phyloP scores from a whole-genome alignment of 2,888 invertebrate species.

The Thumatha senex region DNA sequence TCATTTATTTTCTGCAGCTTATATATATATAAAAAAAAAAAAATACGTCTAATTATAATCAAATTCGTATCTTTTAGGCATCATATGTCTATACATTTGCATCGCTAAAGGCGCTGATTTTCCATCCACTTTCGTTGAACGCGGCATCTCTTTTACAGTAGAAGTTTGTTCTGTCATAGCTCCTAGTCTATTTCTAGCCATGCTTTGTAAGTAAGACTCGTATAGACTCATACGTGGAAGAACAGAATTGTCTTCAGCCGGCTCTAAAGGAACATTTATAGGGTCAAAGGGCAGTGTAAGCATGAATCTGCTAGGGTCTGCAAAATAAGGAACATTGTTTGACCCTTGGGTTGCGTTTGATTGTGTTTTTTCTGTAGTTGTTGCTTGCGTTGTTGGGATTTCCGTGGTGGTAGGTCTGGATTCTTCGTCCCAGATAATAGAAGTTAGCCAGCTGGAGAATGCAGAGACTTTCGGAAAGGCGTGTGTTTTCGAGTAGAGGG shows the following conservation, averaged over 20 bases:
- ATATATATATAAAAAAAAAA: constrained; percentile 10
- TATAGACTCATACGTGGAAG: constrained; percentile 73
- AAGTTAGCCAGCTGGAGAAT: constrained; percentile 66
- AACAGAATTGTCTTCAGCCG: constrained; percentile 68
- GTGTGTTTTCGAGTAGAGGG: constrained; percentile 66
- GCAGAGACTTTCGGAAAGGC: constrained; percentile 69
- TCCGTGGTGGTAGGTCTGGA: constrained; percentile 46
- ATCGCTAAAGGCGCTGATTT: not conserved
- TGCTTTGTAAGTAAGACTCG: constrained; percentile 68
- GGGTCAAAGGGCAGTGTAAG: constrained; percentile 70
- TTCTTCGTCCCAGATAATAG: constrained; percentile 73
- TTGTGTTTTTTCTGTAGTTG: constrained; percentile 15
- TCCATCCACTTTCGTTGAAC: not conserved
- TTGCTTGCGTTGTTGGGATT: not conserved
- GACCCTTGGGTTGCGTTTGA: constrained; percentile 38
- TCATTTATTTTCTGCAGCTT: constrained; percentile 11
- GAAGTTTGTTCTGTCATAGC: constrained; percentile 55
- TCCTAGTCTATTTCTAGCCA: constrained; percentile 1
- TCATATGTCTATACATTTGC: constrained; percentile 20
- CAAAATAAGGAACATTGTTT: constrained; percentile 31
- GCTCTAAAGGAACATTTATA: constrained; percentile 69
- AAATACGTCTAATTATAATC: constrained; percentile 39
- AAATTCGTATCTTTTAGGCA: constrained; percentile 49
- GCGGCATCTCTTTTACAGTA: not conserved
- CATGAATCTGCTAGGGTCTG: constrained; percentile 59